These are phyloP conservation scores for Fregetta grallaria DNA, from an alignment of 2,113 vertebrate species.

Conservation along the genomic window DNA sequence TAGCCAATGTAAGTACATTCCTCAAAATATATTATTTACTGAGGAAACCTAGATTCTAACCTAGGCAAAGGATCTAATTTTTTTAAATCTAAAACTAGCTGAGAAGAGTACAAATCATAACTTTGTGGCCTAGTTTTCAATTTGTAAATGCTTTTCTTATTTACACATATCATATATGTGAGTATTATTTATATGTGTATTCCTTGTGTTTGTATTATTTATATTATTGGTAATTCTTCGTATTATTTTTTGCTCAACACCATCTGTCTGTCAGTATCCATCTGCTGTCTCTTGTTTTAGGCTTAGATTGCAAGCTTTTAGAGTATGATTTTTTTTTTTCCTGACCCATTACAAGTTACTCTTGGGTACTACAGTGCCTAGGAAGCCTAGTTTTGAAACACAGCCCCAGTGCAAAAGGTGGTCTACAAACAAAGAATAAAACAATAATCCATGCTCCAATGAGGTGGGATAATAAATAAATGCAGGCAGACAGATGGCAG, in stretches of 20 bases:
- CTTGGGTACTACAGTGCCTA: background rate
- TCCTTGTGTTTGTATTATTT: background rate
- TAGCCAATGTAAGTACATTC: background rate
- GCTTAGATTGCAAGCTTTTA: background rate
- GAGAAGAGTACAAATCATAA: background rate
- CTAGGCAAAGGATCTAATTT: background rate
- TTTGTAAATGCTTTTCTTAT: background rate
- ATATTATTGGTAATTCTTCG: background rate
- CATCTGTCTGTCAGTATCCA: slow-evolving; percentile 18
- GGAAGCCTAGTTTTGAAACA: background rate
- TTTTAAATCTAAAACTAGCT: background rate
- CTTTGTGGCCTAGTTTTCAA: background rate
- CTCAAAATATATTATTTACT: background rate
- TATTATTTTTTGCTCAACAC: background rate
- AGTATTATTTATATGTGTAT: background rate
- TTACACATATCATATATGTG: background rate
- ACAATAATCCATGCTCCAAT: background rate
- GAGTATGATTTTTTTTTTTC: background rate
- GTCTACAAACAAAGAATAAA: background rate
- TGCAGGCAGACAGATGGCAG: background rate
- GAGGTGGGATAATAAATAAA: background rate
- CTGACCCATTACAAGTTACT: background rate
- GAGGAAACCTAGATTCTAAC: background rate
- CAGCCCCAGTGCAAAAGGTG: background rate
- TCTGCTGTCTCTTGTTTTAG: background rate